Evolutionary conservation across 2,113 vertebrate species (phyloP), one percentile per base, ranked within the genome.

Genomic region (Hemiprocne comata): DNA sequence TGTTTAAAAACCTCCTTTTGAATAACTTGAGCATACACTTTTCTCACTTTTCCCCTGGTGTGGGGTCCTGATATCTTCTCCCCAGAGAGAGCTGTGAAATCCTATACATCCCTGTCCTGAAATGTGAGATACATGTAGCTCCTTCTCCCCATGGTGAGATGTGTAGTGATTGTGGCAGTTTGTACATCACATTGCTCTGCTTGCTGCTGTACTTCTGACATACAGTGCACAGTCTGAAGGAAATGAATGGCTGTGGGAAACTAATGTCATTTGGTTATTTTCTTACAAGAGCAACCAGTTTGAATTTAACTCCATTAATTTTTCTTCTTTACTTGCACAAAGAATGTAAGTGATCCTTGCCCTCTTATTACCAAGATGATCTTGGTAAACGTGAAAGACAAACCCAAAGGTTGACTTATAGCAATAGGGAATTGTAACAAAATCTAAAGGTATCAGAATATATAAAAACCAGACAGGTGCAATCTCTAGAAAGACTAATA

Each of bases 311-410:
- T 65, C 11, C 3, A 7, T 62, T 77, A 42, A 14, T 71, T 65
- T 66, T 89, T 65, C 17, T 67, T 85, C 85, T 77, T 86, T 17
- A 64, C 83, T 87, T 82, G 55, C 78, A 89, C 94, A 96, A 97
- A 96, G 92, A 93, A 91, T 87, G 73, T 93, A 84, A 60, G 65
- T 0, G 0, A 17, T 86, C 61, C 7, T 94, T 70, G 40, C 69
- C 16, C 19, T 88, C 57, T 58, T 75, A 1, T 31, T n/a, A 23
- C 44, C 61, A 69, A 87, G 66, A 25, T 82, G 64, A 71, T 95
- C 69, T 96, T 93, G 87, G 82, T 94, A 81, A 86, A 91, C 89
- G 87, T 83, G 89, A 97, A 88, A 36, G 19, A 55, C 78, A 84
- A 91, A 62, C 60, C 17, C 11, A 60, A 64, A 57, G 46, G 55